A percentile compares a stretch with the other conserved stretches of the same genome.
Conservation (phyloP, 2,797 vertebrate species). For the Pteronotus mesoamericanus region DNA sequence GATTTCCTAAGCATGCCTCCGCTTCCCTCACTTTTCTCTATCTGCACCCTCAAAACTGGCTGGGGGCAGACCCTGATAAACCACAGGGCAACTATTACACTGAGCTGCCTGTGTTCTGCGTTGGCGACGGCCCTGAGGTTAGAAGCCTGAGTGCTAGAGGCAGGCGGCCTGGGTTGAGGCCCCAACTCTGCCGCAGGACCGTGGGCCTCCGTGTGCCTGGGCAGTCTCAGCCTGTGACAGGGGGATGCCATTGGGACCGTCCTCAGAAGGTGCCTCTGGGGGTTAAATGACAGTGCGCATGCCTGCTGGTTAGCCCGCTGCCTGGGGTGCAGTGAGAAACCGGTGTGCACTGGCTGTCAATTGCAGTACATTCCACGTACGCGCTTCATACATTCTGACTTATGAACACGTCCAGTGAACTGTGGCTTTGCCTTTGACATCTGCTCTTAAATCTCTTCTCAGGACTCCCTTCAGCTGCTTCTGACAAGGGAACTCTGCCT, state of each 20-base stretch:
- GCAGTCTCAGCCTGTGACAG: background rate
- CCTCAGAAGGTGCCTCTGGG: too few species aligned
- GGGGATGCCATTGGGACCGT: rapidly evolving
- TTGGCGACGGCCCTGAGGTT: background rate
- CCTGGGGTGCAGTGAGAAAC: rapidly evolving
- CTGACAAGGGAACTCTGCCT: background rate
- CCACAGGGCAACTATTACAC: background rate
- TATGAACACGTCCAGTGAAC: rapidly evolving
- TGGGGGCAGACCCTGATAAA: background rate
- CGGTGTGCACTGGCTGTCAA: rapidly evolving
- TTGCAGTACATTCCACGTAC: rapidly evolving
- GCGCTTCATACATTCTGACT: background rate
- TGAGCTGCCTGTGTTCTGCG: rapidly evolving
- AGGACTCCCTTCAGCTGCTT: background rate
- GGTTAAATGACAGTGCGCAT: rapidly evolving
- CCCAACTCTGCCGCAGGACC: background rate
- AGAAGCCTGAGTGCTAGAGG: too few species aligned
- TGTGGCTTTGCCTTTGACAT: background rate
- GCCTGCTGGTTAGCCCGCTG: rapidly evolving
- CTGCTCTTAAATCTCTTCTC: background rate
- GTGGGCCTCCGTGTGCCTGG: background rate
- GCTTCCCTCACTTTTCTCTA: background rate
- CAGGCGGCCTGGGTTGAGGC: background rate
- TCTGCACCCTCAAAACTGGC: background rate
- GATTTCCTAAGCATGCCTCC: background rate